Conservation (phyloP, 2,797 vertebrate genomes). For the Aphelocoma californica region DNA sequence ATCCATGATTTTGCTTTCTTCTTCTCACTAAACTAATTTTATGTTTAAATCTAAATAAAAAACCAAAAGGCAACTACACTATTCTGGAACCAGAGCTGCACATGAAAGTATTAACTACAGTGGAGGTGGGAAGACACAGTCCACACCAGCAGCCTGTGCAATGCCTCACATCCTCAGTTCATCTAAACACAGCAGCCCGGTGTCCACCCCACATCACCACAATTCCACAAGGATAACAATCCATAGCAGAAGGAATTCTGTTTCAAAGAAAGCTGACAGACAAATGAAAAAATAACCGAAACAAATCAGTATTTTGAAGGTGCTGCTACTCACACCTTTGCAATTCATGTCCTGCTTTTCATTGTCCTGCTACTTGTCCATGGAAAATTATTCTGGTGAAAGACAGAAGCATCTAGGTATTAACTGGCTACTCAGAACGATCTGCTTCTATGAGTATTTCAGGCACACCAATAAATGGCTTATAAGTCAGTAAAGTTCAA, state of each 20-base stretch:
- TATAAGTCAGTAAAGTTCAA: neutral
- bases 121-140: neutral
- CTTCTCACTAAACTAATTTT: neutral
- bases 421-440: neutral
- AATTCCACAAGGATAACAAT: neutral
- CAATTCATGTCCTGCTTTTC: neutral
- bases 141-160: neutral
- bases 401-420: neutral
- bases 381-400: neutral
- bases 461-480: neutral
- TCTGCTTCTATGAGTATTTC: neutral
- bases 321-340: neutral
- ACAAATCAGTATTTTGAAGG: neutral
- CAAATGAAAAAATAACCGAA: rapidly evolving
- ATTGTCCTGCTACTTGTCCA: neutral
- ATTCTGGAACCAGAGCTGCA: neutral
- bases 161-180: neutral
- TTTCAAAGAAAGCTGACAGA: neutral
- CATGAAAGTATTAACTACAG: neutral
- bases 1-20: neutral
- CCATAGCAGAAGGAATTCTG: neutral
- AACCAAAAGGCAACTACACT: neutral
- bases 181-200: neutral
- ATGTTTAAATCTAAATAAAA: neutral
- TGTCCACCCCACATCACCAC: rapidly evolving